These are phyloP conservation scores for Aldabrachelys gigantea DNA, from an alignment of 2,113 vertebrate species.

Conservation along the genomic window DNA sequence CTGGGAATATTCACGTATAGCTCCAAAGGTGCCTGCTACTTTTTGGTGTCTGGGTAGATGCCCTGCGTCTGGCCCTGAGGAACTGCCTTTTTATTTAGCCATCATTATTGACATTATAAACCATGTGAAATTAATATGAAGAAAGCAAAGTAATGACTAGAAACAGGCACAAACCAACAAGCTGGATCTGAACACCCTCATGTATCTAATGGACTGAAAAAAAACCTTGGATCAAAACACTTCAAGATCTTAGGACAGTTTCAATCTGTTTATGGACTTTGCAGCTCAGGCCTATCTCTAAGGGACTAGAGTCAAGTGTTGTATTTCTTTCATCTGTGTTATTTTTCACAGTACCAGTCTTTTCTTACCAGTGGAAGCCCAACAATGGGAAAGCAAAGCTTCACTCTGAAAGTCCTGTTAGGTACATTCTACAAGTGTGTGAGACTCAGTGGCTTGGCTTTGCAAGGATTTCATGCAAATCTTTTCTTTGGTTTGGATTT, in stretches of 20 bases:
- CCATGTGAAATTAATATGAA: not conserved
- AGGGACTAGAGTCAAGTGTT: not conserved
- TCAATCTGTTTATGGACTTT: not conserved
- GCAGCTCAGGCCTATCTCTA: not conserved
- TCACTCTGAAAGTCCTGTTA: not conserved
- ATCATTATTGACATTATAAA: not conserved
- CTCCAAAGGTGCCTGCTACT: not conserved
- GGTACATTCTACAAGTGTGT: not conserved
- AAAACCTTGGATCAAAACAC: not conserved
- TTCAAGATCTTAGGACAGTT: not conserved
- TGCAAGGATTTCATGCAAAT: not conserved
- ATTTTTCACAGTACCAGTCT: not conserved
- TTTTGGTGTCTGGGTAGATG: not conserved
- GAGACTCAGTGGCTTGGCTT: not conserved
- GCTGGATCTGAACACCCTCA: not conserved
- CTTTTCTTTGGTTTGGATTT: not conserved
- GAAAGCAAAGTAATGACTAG: not conserved
- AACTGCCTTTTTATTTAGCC: not conserved
- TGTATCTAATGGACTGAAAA: not conserved
- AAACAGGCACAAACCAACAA: not conserved
- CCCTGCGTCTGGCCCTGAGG: not conserved
- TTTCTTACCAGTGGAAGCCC: not conserved
- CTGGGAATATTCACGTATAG: not conserved
- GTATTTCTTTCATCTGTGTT: not conserved
- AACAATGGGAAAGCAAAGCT: not conserved